These are phyloP conservation scores for Gallinago paraguaiae DNA, from an alignment of 2,113 vertebrate species.

Conservation along the genomic window DNA sequence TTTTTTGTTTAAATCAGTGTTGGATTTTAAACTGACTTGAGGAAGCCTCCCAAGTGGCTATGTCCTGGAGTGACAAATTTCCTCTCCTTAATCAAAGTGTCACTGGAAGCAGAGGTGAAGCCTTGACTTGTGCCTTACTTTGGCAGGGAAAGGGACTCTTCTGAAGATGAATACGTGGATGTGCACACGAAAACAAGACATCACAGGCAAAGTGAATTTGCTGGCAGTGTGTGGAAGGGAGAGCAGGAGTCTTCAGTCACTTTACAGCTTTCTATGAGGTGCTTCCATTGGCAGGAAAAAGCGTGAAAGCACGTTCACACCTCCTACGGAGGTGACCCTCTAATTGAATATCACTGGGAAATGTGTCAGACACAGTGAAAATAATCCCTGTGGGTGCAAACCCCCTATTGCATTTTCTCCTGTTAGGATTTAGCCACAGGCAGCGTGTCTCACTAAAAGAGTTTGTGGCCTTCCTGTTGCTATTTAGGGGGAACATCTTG, in stretches of 20 bases:
- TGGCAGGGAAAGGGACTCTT: neutral
- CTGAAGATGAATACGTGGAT: neutral
- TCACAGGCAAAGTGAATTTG: neutral
- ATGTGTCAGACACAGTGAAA: constrained; percentile 45
- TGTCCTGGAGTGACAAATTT: neutral
- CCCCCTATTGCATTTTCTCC: constrained; percentile 11
- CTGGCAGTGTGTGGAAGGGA: constrained; percentile 15
- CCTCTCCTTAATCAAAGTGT: neutral
- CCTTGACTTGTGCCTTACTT: neutral
- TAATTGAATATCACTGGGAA: constrained; percentile 60
- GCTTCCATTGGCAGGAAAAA: constrained; percentile 1
- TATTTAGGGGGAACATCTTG: neutral
- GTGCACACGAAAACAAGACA: neutral
- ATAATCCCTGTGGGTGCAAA: constrained; percentile 20
- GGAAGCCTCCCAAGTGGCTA: neutral
- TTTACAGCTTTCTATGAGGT: constrained; percentile 47
- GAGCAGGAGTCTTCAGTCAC: constrained; percentile 39
- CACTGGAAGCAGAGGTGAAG: neutral
- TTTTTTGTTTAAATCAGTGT: neutral
- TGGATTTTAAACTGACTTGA: neutral
- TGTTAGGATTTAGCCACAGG: neutral
- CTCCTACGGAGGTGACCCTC: neutral
- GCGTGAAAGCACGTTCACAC: constrained; percentile 7
- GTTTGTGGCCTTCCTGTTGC: neutral
- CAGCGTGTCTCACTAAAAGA: neutral